Evolutionary conservation across 2,888 invertebrate species (phyloP).

Genomic region (Chrysomela aeneicollis): DNA sequence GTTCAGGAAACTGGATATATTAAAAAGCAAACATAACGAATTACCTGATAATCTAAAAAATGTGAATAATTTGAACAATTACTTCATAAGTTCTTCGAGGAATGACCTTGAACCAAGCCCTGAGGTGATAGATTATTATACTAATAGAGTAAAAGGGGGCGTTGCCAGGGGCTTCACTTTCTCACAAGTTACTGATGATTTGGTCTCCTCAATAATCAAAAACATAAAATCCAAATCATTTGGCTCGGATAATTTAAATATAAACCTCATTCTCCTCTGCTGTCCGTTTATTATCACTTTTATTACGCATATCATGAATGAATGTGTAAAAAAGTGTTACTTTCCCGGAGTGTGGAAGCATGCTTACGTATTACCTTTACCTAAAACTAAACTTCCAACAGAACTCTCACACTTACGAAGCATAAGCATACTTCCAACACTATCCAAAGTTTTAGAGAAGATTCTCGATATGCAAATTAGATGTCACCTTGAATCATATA

Average conservation of each 20-base stretch:
- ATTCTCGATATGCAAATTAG: constrained; percentile 12
- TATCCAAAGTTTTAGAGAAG: constrained; percentile 20
- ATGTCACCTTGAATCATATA: not conserved
- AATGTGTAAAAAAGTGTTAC: not conserved
- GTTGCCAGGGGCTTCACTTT: not conserved
- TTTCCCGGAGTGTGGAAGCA: not conserved
- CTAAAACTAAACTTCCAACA: not conserved
- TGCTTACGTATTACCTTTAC: not conserved
- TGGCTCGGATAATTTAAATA: constrained; percentile 4
- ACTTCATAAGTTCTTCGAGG: not conserved
- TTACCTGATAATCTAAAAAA: not conserved
- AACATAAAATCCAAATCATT: constrained; percentile 4
- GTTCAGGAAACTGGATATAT: too few relatives aligned
- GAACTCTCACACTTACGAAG: not conserved
- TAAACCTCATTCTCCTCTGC: not conserved
- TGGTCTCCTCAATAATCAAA: not conserved
- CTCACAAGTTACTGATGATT: constrained; percentile 5
- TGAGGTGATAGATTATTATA: not conserved
- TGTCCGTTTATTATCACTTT: not conserved
- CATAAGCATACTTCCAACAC: constrained; percentile 1
- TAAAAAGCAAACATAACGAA: too few relatives aligned
- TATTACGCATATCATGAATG: constrained; percentile 6
- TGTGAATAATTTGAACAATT: constrained; percentile 1
- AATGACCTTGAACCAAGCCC: not conserved
- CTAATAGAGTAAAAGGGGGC: constrained; percentile 1